Percentiles rank a stretch among this genome's conserved stretches.
Conservation (phyloP, 2,797 vertebrate genomes). For the Esox masquinongy region DNA sequence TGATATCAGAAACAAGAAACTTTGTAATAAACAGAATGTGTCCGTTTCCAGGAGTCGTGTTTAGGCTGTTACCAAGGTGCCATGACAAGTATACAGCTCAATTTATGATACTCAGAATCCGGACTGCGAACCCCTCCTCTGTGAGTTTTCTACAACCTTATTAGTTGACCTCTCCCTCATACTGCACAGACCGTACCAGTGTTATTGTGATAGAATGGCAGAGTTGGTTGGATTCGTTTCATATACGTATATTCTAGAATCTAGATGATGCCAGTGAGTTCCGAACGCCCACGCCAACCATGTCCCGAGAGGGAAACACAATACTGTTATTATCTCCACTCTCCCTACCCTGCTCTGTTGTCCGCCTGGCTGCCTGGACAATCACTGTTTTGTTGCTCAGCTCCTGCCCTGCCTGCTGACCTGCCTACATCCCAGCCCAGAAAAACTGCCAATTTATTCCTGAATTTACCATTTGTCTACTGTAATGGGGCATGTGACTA, state of each 20-base stretch:
- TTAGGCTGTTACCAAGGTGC: too few species aligned
- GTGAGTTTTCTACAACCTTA: neutral
- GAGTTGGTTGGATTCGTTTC: conserved; percentile 54
- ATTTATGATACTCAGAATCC: neutral
- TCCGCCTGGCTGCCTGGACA: conserved; percentile 56
- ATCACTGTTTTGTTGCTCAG: conserved; percentile 68
- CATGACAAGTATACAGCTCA: too few species aligned
- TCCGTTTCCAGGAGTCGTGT: too few species aligned
- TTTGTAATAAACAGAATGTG: too few species aligned
- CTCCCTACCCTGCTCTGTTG: conserved; percentile 62
- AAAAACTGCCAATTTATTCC: conserved; percentile 60
- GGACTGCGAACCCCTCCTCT: neutral
- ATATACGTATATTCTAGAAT: conserved; percentile 55
- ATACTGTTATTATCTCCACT: conserved; percentile 67
- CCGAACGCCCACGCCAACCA: conserved; percentile 57
- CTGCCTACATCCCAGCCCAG: conserved; percentile 49
- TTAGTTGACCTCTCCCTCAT: neutral
- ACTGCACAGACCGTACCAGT: neutral
- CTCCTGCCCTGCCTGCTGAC: conserved; percentile 47
- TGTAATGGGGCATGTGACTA: conserved; percentile 48
- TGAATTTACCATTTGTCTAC: conserved; percentile 70
- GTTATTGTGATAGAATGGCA: conserved; percentile 18
- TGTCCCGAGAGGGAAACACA: conserved; percentile 68
- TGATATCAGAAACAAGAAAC: too few species aligned
- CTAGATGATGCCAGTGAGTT: conserved; percentile 65